Base-by-base conservation (phyloP, 1,140 invertebrate genomes). In the Drosophila lowei region DNA sequence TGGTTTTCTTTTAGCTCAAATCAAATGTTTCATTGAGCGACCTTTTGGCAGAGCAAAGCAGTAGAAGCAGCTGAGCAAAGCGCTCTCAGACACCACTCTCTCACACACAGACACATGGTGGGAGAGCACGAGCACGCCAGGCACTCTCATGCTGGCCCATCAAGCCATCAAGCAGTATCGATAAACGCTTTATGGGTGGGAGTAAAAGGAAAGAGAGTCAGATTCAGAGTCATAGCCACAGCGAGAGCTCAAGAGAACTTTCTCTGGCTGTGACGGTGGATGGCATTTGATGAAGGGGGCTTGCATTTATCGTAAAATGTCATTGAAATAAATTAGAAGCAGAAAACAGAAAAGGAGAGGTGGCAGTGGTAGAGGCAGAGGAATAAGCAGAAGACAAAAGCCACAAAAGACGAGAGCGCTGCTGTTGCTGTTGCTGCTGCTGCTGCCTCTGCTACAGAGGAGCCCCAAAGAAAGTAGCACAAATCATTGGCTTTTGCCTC, bases 271-370 rank as follows among this genome's bases (percentile, higher is more conserved):
- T 5, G 34, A 11, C 9, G 8, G 9, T 34, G 30, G 30, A 11
- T 38, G 34, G 34, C 9, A 38, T 38, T 38, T 13, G 34, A 1
- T 38, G 11, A 38, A 38, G 34, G 11, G 34, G 34, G 44, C 52
- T 66, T 75, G 71, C 84, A 62, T 72, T 70, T 77, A 50, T 65
- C 54, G 41, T 43, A 42, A 86, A 79, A 72, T 85, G 81, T 85
- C 81, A 85, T 85, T 85, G 77, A 86, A 86, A 85, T 86, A 77
- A 85, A 85, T 80, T 86, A 86, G 77, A 86, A 85, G 81, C 57
- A 54, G 60, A 13, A 38, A 38, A 13, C 71, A 71, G 53, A 56
- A 53, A 18, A 13, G 15, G 50, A 8, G 13, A 38, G 11, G 46
- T 9, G 11, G 9, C 2, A 18, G 4, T 38, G 13, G 6, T 16